Percentiles rank a stretch among this genome's conserved stretches.
Evolutionary conservation across 2,113 vertebrate species (phyloP).

Genomic region (Aphyosemion australe): DNA sequence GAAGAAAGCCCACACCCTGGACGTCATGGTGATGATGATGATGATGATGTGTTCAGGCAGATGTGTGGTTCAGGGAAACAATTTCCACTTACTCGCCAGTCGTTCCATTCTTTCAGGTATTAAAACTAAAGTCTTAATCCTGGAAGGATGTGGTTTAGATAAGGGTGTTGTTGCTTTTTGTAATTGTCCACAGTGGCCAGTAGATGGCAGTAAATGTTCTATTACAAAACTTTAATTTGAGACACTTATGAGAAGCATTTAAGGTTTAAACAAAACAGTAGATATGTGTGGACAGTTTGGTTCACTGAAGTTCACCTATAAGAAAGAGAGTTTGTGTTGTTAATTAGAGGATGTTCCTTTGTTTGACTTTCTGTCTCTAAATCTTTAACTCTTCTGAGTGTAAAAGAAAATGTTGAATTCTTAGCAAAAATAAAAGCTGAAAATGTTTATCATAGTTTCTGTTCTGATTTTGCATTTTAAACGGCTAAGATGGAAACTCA

Average conservation of each 20-base stretch:
- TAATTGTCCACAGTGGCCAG: slow-evolving; percentile 41
- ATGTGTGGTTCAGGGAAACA: slow-evolving; percentile 3
- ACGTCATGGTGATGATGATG: neutral
- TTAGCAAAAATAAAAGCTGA: neutral
- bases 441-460: neutral
- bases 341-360: neutral
- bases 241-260: neutral
- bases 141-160: neutral
- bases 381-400: neutral
- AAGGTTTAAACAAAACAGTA: neutral
- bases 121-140: neutral
- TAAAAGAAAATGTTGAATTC: neutral
- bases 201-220: slow-evolving; percentile 69
- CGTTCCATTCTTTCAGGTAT: slow-evolving; percentile 35
- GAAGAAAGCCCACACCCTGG: neutral
- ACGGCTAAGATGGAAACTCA: slow-evolving; percentile 5
- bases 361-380: neutral
- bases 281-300: neutral
- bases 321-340: neutral
- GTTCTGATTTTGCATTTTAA: slow-evolving; percentile 1
- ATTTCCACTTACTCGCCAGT: slow-evolving; percentile 11
- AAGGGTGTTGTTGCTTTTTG: slow-evolving; percentile 7
- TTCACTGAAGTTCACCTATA: neutral
- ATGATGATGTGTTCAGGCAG: neutral
- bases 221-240: neutral